Evolutionary conservation across 2,888 invertebrate species (phyloP), one percentile per base, ranked within the genome.

Genomic region (Epicampocera succincta): DNA sequence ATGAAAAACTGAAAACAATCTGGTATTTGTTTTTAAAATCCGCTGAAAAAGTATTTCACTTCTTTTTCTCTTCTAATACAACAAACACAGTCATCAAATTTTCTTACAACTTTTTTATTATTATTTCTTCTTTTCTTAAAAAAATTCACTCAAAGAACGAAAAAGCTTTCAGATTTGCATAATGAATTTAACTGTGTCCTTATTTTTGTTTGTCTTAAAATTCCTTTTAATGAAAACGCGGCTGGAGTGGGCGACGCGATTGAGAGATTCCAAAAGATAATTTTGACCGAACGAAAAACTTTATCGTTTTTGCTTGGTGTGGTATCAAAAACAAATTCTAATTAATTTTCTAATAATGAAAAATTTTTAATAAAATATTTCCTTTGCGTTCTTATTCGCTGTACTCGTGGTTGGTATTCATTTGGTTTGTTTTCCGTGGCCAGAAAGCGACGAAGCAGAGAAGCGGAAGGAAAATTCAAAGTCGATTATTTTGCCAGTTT

Each of bases 261-360:
- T 63, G 17, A 17, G 68, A 13, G 29, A 61, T 60, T 61, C 3
- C 8, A 29, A 4, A 11, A 52, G n/a, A 48, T 46, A 13, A 46
- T 25, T 56, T 33, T 61, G 76, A 66, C 69, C 54, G 76, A 75
- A 68, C 15, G 71, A 48, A 80, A 54, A 78, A 80, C 56, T 78
- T 76, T 74, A 46, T 54, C 17, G 17, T 68, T 61, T 48, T 25
- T 60, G 46, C 21, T 48, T 61, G 48, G 52, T 69, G 52, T 68
- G 83, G 60, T 69, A 63, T 77, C 74, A 82, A 80, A 74, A 80
- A 82, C 77, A 80, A 84, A 82, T 80, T 80, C 76, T 75, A 79
- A 80, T 77, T 80, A 82, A 82, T 82, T 82, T 82, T 82, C 65
- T 78, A 82, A 82, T 78, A 82, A 78, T 66, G 78, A 74, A 78